Base-by-base conservation (phyloP, 1,140 invertebrate species). In the Meloidogyne floridensis region DNA sequence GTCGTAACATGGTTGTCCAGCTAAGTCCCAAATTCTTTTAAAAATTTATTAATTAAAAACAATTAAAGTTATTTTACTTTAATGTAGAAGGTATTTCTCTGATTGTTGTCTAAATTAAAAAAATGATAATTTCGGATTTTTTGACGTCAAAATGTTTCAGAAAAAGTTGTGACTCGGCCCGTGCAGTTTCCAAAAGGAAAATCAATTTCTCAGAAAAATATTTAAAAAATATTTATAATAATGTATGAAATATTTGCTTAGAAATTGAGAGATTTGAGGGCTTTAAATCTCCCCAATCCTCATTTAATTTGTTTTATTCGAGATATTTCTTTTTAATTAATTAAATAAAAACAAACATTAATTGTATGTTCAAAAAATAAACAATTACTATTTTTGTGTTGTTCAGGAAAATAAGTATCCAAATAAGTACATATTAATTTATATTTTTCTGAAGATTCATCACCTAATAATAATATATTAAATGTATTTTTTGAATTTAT, bases 381-480 rank as follows among this genome's bases (percentile, higher is more conserved):
- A 65, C 59, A 65, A 65, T 65, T 65, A 54, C 10, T 54, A 65
- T 65, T 65, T 65, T 65, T 65, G n/a, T 65, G 59, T 65, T 65
- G 59, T 65, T 65, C 59, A 65, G 15, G 59, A 65, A 65, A 65
- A n/a, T 6, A n/a, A n/a, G n/a, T n/a, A 18, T 65, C n/a, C 59
- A 65, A n/a, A 65, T 65, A 65, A n/a, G 59, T 65, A 65, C 59
- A 65, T 65, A 65, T 65, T 65, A 65, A 65, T 65, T 65, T 65
- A 65, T 65, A 7, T 65, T 65, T 65, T 6, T 65, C 59, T n/a
- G 59, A 65, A n/a, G 5, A 65, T 65, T 65, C 59, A 65, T 65
- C 59, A 65, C 59, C 59, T 18, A 65, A 65, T n/a, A 65, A n/a
- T 18, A 65, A 65, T 13, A 65, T 65, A 65, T 65, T 65, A n/a